Conservation (phyloP, 2,797 vertebrate species). For the Sphenopsis melanotis region DNA sequence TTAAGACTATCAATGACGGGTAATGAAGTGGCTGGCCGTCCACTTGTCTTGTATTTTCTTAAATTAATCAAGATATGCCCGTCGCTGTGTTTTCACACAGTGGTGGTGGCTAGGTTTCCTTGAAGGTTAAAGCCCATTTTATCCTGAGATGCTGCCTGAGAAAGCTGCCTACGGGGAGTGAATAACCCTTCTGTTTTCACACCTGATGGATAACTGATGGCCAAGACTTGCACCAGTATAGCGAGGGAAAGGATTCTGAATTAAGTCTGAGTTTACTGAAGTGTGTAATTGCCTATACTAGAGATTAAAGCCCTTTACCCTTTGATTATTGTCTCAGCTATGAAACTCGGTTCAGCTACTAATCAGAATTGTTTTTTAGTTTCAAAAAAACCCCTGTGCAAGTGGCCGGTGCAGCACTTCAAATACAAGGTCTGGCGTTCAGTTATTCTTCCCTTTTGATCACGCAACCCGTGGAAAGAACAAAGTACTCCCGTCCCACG, state of each 20-base stretch:
- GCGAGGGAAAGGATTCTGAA: not conserved
- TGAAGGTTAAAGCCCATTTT: conserved; percentile 8
- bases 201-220: not conserved
- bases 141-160: not conserved
- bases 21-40: not conserved
- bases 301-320: conserved; percentile 20
- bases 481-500: not conserved
- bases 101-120: not conserved
- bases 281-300: not conserved
- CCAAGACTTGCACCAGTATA: not conserved
- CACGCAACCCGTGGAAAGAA: not conserved
- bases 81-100: not conserved
- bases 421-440: not conserved
- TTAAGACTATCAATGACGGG: not conserved
- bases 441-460: not conserved
- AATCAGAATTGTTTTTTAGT: not conserved
- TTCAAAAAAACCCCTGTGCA: fast-evolving
- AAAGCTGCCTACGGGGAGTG: not conserved
- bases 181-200: conserved; percentile 4
- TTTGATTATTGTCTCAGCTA: not conserved
- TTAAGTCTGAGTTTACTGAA: not conserved
- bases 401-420: not conserved
- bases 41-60: not conserved
- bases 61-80: not conserved
- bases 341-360: not conserved